A percentile compares a stretch with the other conserved stretches of the same genome.
phyloP scores from a whole-genome alignment of 2,113 vertebrate genomes.

The Rana temporaria region DNA sequence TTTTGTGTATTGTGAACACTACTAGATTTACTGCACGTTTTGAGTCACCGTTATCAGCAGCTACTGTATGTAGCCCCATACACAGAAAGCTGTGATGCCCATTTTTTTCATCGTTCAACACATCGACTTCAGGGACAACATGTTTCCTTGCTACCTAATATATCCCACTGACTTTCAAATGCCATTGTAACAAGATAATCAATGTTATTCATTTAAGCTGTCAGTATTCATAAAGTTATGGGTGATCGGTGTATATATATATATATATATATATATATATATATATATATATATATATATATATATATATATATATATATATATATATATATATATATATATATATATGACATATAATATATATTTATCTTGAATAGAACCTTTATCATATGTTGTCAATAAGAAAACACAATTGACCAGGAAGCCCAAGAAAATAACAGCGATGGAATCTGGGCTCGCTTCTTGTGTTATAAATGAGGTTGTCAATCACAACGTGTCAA shows the following conservation, averaged over 20 bases:
- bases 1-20: too few species aligned
- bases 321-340: background rate
- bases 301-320: background rate
- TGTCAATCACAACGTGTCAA: slow-evolving; percentile 18
- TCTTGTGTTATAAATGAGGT: slow-evolving; percentile 9
- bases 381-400: slow-evolving; percentile 2
- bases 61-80: too few species aligned
- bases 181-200: too few species aligned
- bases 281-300: background rate
- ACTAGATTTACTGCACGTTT: too few species aligned
- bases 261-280: background rate
- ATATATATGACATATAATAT: background rate
- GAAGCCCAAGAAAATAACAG: slow-evolving; percentile 1
- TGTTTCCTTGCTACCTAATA: too few species aligned
- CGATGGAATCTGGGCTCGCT: slow-evolving; percentile 9
- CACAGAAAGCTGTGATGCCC: too few species aligned
- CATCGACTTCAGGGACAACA: too few species aligned
- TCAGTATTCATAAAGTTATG: too few species aligned
- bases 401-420: background rate
- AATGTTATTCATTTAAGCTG: too few species aligned
- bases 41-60: too few species aligned
- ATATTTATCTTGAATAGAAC: background rate
- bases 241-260: background rate
- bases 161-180: too few species aligned
- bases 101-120: too few species aligned